Base-by-base conservation (phyloP, 64 coral and sea anemone genomes). In the Astreopora myriophthalma region DNA sequence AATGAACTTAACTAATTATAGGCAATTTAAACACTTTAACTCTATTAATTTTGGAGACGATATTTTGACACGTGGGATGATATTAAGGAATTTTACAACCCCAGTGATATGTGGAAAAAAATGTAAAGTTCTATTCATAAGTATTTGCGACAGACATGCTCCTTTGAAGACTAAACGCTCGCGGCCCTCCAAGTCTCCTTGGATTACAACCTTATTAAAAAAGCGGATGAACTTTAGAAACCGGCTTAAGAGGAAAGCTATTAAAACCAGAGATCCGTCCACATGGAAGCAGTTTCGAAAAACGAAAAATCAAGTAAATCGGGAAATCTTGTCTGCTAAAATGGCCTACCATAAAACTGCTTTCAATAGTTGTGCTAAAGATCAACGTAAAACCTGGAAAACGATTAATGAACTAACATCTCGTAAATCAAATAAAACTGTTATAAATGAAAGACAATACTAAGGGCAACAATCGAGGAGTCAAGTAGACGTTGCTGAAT, bases 81-180 rank as follows among this genome's bases (percentile, higher is more conserved):
- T 33, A 65, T 73, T 31, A 32, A 52, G 38, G 34, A 69, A 48
- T 52, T 84, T 23, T 73, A 89, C 27, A 55, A 89, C 60, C 92
- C 86, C 34, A 89, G 88, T 84, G 76, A 84, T 64, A 94, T 94
- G 85, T 94, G 92, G 86, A n/a, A 61, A 39, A 74, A 89, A 83
- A 64, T 94, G 92, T 85, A 94, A 94, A 85, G 49, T 34, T 37
- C 20, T 92, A 71, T 92, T 86, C 61, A 42, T 92, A 51, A 75
- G 48, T 48, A 75, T 89, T 40, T 83, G 48, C 34, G 92, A 94
- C 73, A 94, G 80, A 29, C 85, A 89, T 84, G 92, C 92, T 62
- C 85, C 92, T 74, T 33, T 88, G 25, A 75, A 78, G 88, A 88
- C 38, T 64, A 94, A 69, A 84, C 74, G 85, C 14, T 71, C 65